Evolutionary conservation across 2,888 invertebrate species (phyloP).

Genomic region (Oscheius sp.): DNA sequence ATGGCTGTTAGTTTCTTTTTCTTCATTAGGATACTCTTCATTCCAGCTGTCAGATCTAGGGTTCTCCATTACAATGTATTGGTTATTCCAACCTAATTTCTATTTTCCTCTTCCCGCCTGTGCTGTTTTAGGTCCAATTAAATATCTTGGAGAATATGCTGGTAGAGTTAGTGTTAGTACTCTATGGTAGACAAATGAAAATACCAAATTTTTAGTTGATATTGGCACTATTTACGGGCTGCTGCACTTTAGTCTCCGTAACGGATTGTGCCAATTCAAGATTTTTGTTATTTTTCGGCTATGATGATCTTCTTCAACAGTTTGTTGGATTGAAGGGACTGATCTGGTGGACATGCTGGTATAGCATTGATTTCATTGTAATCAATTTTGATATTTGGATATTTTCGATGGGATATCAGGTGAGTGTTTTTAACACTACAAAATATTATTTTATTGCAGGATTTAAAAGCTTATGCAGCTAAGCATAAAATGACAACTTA

Average conservation of each 20-base stretch:
- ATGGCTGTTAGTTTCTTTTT: neutral
- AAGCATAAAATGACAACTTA: neutral
- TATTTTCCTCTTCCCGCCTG: neutral
- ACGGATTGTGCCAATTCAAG: conserved; percentile 5
- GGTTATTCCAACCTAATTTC: neutral
- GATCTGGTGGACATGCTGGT: neutral
- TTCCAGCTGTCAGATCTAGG: neutral
- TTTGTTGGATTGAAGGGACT: neutral
- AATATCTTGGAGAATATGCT: neutral
- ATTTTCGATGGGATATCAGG: too few relatives aligned
- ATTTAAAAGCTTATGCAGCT: neutral
- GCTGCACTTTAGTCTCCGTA: neutral
- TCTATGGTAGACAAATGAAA: neutral
- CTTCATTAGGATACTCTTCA: neutral
- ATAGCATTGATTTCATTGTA: neutral
- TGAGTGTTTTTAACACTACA: too few relatives aligned
- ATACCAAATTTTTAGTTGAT: neutral
- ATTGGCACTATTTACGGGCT: neutral
- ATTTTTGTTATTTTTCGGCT: neutral
- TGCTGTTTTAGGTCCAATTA: neutral
- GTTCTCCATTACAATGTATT: neutral
- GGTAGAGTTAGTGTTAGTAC: neutral
- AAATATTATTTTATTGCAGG: neutral
- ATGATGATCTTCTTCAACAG: neutral
- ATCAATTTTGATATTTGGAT: neutral